Percentiles rank a stretch among this genome's conserved stretches.
Conservation (phyloP, 1,140 invertebrate species). For the Bombus superbus region DNA sequence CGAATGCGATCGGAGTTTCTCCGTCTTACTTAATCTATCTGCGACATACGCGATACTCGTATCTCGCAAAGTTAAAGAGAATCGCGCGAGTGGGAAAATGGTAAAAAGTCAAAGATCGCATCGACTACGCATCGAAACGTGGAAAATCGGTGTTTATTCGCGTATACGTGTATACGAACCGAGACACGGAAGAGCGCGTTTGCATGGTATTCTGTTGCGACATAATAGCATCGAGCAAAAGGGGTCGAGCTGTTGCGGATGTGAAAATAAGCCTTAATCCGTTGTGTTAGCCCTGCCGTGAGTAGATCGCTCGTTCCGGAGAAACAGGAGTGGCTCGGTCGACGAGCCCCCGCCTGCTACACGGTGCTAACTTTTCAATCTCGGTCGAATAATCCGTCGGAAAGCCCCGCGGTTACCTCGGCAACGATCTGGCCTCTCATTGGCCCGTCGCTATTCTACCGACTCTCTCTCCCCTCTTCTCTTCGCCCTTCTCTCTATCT, state of each 20-base stretch:
- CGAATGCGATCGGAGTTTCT: not conserved
- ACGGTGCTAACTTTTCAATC: slow-evolving; percentile 82
- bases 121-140: not conserved
- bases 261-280: slow-evolving; percentile 49
- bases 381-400: slow-evolving; percentile 80
- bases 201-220: not conserved
- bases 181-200: not conserved
- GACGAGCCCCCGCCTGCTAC: slow-evolving; percentile 39
- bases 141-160: not conserved
- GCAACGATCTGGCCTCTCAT: slow-evolving; percentile 81
- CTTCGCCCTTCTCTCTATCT: slow-evolving; percentile 17
- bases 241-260: slow-evolving; percentile 23
- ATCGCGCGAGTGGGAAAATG: not conserved
- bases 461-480: slow-evolving; percentile 39
- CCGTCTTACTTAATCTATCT: not conserved
- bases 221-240: slow-evolving; percentile 31
- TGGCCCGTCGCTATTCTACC: slow-evolving; percentile 71
- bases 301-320: slow-evolving; percentile 39
- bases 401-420: slow-evolving; percentile 79
- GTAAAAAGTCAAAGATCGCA: not conserved
- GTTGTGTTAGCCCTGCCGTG: slow-evolving; percentile 39
- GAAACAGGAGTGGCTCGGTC: slow-evolving; percentile 40
- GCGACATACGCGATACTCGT: not conserved
- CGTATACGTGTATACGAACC: not conserved
- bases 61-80: not conserved